Percentiles rank a stretch among this genome's conserved stretches.
These are phyloP conservation scores for Peromyscus aztecus DNA, from an alignment of 2,797 vertebrate species.

Conservation along the genomic window DNA sequence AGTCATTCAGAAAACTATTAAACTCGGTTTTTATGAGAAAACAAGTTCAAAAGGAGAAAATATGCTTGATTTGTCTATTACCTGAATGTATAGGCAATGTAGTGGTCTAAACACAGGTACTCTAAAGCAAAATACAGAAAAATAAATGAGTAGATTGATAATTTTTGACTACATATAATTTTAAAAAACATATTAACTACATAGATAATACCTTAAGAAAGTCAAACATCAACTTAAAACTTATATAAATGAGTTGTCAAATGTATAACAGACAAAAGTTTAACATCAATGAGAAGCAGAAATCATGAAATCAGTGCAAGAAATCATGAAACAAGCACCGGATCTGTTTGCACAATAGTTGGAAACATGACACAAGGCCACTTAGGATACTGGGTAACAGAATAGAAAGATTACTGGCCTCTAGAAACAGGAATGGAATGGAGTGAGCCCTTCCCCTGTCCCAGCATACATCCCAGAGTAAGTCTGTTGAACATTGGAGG, in stretches of 20 bases:
- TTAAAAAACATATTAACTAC: neutral
- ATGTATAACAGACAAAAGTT: neutral
- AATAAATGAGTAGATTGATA: neutral
- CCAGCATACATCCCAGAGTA: neutral
- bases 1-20: neutral
- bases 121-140: neutral
- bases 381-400: neutral
- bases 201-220: neutral
- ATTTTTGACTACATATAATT: neutral
- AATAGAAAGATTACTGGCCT: neutral
- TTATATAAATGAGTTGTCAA: neutral
- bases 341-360: neutral
- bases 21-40: neutral
- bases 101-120: neutral
- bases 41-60: neutral
- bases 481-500: neutral
- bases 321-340: neutral
- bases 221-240: conserved; percentile 1
- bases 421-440: neutral
- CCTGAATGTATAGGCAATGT: neutral
- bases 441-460: neutral
- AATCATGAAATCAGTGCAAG: neutral
- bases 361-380: neutral
- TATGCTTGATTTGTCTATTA: neutral
- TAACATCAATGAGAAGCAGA: neutral